These are phyloP conservation scores for Lasiurus cinereus DNA, from an alignment of 2,113 vertebrate genomes.

Conservation along the genomic window DNA sequence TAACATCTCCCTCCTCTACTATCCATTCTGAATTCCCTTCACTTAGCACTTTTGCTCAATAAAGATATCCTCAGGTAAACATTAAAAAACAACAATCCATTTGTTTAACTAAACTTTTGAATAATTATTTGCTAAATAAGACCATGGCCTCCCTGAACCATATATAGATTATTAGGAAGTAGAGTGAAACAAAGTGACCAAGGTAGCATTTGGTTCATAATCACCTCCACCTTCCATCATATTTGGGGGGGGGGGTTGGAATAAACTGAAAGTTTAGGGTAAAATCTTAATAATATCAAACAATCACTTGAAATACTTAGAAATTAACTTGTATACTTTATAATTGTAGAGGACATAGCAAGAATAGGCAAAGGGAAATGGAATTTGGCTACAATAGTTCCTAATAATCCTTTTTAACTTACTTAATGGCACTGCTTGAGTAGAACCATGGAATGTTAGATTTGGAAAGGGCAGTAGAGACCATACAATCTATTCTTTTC, in stretches of 20 bases:
- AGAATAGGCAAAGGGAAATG: constrained; percentile 46
- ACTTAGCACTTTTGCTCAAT: not conserved
- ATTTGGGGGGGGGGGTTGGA: not conserved
- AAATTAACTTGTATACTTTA: constrained; percentile 49
- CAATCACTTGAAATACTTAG: not conserved
- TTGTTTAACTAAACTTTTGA: constrained; percentile 24
- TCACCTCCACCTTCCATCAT: not conserved
- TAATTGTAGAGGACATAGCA: constrained; percentile 16
- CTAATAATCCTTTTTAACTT: constrained; percentile 57
- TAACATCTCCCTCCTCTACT: not conserved
- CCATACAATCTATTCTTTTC: constrained; percentile 61
- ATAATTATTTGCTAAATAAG: constrained; percentile 8
- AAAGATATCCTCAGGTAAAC: not conserved
- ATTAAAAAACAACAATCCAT: not conserved
- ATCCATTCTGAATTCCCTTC: not conserved
- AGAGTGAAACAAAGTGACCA: not conserved
- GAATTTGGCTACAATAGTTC: constrained; percentile 54
- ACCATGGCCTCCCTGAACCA: not conserved
- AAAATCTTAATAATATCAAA: constrained; percentile 6
- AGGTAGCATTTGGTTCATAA: not conserved
- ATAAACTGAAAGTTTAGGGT: not conserved
- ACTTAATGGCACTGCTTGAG: constrained; percentile 22
- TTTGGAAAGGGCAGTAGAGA: constrained; percentile 69
- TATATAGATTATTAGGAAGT: not conserved
- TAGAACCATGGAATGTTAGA: constrained; percentile 64